Conservation (phyloP, 2,888 invertebrate species). For the Philereme vetulata region DNA sequence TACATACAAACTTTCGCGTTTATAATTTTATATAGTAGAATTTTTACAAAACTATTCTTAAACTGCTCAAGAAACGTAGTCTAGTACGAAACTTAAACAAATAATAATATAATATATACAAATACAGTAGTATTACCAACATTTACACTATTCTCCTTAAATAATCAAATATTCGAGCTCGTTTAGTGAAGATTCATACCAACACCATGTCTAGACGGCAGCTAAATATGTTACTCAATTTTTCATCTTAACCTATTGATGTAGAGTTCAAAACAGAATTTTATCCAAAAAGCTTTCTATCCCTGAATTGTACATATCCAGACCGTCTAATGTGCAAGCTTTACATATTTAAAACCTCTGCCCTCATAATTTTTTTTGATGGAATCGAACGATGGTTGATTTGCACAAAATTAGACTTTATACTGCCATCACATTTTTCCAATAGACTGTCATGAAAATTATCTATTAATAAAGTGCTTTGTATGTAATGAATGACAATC, state of each 20-base stretch:
- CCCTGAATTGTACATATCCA: conserved; percentile 28
- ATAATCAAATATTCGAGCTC: conserved; percentile 76
- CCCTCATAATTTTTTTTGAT: conserved; percentile 50
- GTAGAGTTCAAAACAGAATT: conserved; percentile 9
- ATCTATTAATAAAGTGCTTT: too few relatives aligned
- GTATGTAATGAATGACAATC: too few relatives aligned
- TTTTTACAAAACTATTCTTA: too few relatives aligned
- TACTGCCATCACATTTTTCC: background rate
- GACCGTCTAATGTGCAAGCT: conserved; percentile 54
- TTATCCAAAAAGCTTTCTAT: background rate
- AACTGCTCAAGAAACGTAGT: too few relatives aligned
- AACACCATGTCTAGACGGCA: conserved; percentile 57
- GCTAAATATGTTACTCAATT: conserved; percentile 27
- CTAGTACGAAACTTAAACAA: background rate
- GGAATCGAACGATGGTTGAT: conserved; percentile 31
- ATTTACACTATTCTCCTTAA: conserved; percentile 62
- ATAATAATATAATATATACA: background rate
- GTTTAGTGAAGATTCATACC: conserved; percentile 61
- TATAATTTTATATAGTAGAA: too few relatives aligned
- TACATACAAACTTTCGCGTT: too few relatives aligned
- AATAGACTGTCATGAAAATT: background rate
- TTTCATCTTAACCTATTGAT: background rate
- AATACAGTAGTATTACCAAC: conserved; percentile 40
- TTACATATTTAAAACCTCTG: conserved; percentile 60
- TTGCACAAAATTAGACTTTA: conserved; percentile 16